Conservation (phyloP, 2,113 vertebrate genomes). For the Dascyllus trimaculatus region DNA sequence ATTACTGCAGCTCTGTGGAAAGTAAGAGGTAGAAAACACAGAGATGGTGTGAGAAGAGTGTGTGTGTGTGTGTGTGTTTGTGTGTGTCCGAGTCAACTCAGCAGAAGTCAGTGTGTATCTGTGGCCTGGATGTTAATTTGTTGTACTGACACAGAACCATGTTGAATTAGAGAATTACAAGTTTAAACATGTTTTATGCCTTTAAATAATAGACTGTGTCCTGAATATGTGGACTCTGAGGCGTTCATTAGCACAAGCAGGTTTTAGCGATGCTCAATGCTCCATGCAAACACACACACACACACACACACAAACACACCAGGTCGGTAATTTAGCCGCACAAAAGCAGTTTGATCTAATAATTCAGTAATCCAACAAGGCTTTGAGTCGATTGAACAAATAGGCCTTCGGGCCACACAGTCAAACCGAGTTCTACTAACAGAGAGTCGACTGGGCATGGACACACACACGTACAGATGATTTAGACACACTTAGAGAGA, state of each 20-base stretch:
- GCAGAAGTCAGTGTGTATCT: not conserved
- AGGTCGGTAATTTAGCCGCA: not conserved
- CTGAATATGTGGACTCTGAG: too few species aligned
- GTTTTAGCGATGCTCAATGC: not conserved
- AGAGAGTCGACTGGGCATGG: slow-evolving; percentile 7
- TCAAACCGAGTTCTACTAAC: slow-evolving; percentile 14
- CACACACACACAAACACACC: not conserved
- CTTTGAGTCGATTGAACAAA: slow-evolving; percentile 32
- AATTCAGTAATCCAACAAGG: slow-evolving; percentile 28
- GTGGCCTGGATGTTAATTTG: too few species aligned
- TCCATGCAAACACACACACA: not conserved
- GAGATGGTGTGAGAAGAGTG: too few species aligned
- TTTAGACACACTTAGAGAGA: slow-evolving; percentile 5
- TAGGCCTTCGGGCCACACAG: slow-evolving; percentile 1
- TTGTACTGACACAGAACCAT: not conserved
- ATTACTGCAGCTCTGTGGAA: too few species aligned
- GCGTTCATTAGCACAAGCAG: too few species aligned
- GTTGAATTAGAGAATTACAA: not conserved
- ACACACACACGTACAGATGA: slow-evolving; percentile 11
- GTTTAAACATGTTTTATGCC: not conserved
- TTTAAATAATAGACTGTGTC: not conserved
- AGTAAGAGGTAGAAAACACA: too few species aligned
- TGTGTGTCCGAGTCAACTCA: not conserved
- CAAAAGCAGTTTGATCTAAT: slow-evolving; percentile 32
- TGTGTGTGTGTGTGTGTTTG: slow-evolving; percentile 2